A percentile compares a stretch with the other conserved stretches of the same genome.
These are phyloP conservation scores for Pissodes strobi DNA, from an alignment of 1,140 invertebrate species.

Conservation along the genomic window DNA sequence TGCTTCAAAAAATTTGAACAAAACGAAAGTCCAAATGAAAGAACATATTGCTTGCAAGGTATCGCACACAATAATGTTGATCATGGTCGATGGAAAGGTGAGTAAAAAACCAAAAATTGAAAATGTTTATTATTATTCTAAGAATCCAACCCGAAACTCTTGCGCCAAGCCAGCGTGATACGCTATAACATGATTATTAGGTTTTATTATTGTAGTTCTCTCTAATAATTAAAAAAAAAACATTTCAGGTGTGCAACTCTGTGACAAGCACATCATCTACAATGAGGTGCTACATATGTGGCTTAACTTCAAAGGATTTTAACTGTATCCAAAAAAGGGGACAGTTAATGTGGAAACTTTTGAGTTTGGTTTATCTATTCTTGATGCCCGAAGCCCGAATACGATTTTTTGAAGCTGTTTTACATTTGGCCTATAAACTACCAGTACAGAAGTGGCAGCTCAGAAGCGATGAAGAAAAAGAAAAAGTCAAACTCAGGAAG, in stretches of 20 bases:
- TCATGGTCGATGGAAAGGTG: neutral
- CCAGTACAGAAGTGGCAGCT: neutral
- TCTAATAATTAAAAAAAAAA: too few relatives aligned
- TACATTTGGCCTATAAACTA: neutral
- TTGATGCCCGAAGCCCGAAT: too few relatives aligned
- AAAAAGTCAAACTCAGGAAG: slow-evolving; percentile 9
- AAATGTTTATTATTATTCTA: neutral
- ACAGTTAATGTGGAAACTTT: neutral
- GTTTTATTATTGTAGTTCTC: too few relatives aligned
- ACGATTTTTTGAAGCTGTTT: neutral
- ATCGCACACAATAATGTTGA: neutral
- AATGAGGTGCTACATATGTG: slow-evolving; percentile 53
- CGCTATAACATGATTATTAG: too few relatives aligned
- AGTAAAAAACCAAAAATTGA: too few relatives aligned
- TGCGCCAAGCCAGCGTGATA: too few relatives aligned
- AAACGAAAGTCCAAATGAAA: neutral
- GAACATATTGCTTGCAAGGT: neutral
- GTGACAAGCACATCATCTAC: slow-evolving; percentile 51
- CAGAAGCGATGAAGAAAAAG: neutral
- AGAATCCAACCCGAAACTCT: neutral
- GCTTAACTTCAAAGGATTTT: slow-evolving; percentile 46
- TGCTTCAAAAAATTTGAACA: neutral
- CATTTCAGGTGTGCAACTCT: too few relatives aligned
- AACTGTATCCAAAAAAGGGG: slow-evolving; percentile 46
- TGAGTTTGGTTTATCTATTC: slow-evolving; percentile 41